phyloP scores from a whole-genome alignment of 1,140 invertebrate species.

The Saccostrea glomerata region DNA sequence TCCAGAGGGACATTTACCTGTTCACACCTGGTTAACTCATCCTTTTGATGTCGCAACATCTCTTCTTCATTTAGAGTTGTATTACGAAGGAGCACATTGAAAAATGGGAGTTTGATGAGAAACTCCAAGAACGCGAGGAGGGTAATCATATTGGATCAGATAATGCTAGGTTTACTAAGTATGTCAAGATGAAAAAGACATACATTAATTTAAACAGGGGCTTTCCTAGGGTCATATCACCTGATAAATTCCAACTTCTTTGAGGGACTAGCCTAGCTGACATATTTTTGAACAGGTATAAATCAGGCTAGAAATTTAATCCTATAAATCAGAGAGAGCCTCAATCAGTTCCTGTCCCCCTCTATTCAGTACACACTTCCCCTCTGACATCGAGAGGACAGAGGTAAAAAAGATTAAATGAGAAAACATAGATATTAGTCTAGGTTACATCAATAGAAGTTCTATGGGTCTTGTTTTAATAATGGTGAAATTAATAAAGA shows the following conservation, averaged over 20 bases:
- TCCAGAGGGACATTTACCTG: slow-evolving; percentile 12
- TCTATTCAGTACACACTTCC: not conserved
- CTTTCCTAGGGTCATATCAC: not conserved
- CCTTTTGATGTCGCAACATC: slow-evolving; percentile 27
- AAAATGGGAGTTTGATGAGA: slow-evolving; percentile 21
- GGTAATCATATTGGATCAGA: not conserved
- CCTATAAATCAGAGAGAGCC: not conserved
- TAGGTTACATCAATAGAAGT: not conserved
- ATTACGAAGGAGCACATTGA: not conserved
- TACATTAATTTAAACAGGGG: not conserved
- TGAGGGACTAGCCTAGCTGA: not conserved
- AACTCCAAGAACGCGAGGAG: not conserved
- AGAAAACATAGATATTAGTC: slow-evolving; percentile 27
- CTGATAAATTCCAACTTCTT: not conserved
- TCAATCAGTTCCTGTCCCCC: not conserved
- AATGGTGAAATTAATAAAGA: slow-evolving; percentile 17
- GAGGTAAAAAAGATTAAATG: slow-evolving; percentile 8
- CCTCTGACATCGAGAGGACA: not conserved
- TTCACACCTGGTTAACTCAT: slow-evolving; percentile 35
- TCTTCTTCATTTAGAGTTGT: slow-evolving; percentile 9
- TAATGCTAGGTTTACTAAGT: slow-evolving; percentile 24
- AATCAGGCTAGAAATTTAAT: not conserved
- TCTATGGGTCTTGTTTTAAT: slow-evolving; percentile 26
- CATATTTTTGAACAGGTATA: slow-evolving; percentile 14
- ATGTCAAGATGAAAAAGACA: slow-evolving; percentile 17